Percentiles rank a stretch among this genome's conserved stretches.
Conservation (phyloP, 2,888 invertebrate genomes). For the Clostera curtula region DNA sequence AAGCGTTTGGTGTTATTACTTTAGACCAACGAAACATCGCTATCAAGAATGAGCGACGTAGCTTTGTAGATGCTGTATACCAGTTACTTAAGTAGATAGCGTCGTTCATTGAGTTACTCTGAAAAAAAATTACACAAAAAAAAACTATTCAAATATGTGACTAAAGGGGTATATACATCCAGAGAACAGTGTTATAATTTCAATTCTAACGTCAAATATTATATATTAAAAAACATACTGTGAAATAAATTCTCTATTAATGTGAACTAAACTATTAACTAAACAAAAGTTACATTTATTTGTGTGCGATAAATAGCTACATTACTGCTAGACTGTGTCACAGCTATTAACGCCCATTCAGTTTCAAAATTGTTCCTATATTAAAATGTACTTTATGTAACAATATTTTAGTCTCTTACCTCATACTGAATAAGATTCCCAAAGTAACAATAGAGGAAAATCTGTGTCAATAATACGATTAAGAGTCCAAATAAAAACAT, state of each 20-base stretch:
- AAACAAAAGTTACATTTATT: too few relatives aligned
- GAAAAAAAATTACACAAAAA: slow-evolving; percentile 3
- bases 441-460: slow-evolving; percentile 34
- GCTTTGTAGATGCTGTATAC: slow-evolving; percentile 29
- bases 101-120: slow-evolving; percentile 30
- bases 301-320: too few relatives aligned
- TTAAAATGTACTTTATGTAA: too few relatives aligned
- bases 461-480: slow-evolving; percentile 19
- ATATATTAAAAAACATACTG: too few relatives aligned
- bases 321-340: too few relatives aligned
- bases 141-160: neutral
- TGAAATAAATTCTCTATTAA: too few relatives aligned
- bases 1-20: slow-evolving; percentile 23
- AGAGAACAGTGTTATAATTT: too few relatives aligned
- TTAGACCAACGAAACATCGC: slow-evolving; percentile 37
- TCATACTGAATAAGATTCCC: slow-evolving; percentile 33
- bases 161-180: too few relatives aligned
- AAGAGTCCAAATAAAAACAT: slow-evolving; percentile 16
- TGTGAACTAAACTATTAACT: too few relatives aligned
- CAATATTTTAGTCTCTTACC: slow-evolving; percentile 19
- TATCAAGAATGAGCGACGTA: slow-evolving; percentile 30
- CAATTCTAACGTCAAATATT: too few relatives aligned
- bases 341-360: too few relatives aligned
- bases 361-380: too few relatives aligned
- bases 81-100: slow-evolving; percentile 35